Base-by-base conservation (phyloP, 2,797 vertebrate genomes). In the Rhinatrema bivittatum region DNA sequence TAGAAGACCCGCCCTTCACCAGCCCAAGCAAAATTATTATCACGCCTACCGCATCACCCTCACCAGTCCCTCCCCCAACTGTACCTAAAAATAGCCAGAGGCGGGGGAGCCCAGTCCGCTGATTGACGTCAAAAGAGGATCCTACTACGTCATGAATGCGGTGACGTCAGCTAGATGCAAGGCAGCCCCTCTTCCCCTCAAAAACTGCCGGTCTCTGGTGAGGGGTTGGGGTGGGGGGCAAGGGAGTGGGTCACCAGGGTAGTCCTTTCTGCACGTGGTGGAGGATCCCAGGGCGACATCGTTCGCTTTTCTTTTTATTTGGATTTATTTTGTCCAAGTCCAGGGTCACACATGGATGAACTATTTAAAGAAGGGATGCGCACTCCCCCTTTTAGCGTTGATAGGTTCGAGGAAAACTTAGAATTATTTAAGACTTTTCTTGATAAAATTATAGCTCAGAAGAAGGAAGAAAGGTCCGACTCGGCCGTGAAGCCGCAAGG, bases 401-500 rank as follows among this genome's bases (percentile, higher is more conserved):
- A 1, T n/a, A 50, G 18, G 39, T 83, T 83, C 60, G 65, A 26
- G 46, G 9, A 9, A 18, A 30, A 66, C 33, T 57, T 81, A 49
- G 37, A 47, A 9, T 28, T 36, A 9, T 75, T 82, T 43, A 43
- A 73, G 45, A 22, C 45, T 19, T 29, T 82, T 53, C 42, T 74
- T 29, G 70, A 74, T 49, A 40, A 28, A 27, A 36, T 33, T 10
- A 46, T 55, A 3, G 17, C 15, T 13, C 74, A 67, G 53, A 78
- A 75, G 45, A 71, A 17, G 37, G 60, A 73, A 6, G 56, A 75
- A 50, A 65, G 16, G 60, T 49, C 68, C 33, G 72, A 51, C 16
- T 12, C 65, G 16, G 34, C 23, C 28, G 11, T 40, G 32, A 42
- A 47, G 29, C 75, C 68, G 39, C 46, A 65, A 28, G 74, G 76